Base-by-base conservation (phyloP, 1,140 invertebrate genomes). In the Antheraea pernyi region DNA sequence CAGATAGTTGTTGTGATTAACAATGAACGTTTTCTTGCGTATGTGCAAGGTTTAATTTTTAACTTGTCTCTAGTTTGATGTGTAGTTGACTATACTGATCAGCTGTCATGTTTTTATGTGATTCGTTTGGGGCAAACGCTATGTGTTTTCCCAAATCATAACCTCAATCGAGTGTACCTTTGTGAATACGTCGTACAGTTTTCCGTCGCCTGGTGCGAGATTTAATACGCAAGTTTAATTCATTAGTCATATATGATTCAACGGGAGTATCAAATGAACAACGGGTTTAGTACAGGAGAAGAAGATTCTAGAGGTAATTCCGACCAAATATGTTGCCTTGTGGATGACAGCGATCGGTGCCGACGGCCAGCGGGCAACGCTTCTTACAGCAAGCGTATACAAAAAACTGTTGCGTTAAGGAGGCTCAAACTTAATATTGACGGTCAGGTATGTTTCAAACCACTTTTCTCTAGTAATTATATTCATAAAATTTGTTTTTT, bases 381-480 rank as follows among this genome's bases (percentile, higher is more conserved):
- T 71, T 97, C 97, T 58, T 99, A 99, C 91, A 98, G 97, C 91
- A 99, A 99, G 88, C 94, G 98, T 75, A 98, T 99, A 80, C 98
- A 99, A 91, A 99, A 98, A 89, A 99, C 97, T 70, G 98, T 99
- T n/a, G 96, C 97, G 65, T 97, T 99, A 82, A 95, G 97, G 76
- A 96, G 97, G 82, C 95, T 99, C 0, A 98, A 98, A 86, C 95
- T 99, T 13, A 96, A 95, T 86, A 95, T 98, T 72, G 98, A 99
- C 93, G 94, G 94, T 79, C 95, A 95, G 87, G 97, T 97, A 92
- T 36, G 69, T 74, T 22, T 58, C 16, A 16, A 70, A 37, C 58
- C n/a, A 30, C 16, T 59, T 65, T 59, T 36, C 42, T 37, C 42
- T 7, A 13, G 10, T 22, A 59, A 18, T 65, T 11, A 65, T 63